Percentiles rank a stretch among this genome's conserved stretches.
Evolutionary conservation across 2,113 vertebrate genomes (phyloP).

Genomic region (Apus apus): DNA sequence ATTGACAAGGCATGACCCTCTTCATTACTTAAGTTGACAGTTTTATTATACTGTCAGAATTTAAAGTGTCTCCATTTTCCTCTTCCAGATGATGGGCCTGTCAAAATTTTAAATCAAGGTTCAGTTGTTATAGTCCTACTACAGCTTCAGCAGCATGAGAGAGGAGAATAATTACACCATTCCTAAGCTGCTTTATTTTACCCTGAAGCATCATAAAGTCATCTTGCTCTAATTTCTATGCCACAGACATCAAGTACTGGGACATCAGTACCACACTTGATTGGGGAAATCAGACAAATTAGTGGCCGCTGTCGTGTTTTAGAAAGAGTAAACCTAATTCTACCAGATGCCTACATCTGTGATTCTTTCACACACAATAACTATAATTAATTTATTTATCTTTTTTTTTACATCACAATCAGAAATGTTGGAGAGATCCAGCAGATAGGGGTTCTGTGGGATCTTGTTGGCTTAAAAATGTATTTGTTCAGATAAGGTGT

Average conservation of each 20-base stretch:
- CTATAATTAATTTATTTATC: background rate
- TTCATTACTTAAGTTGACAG: background rate
- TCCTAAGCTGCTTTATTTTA: background rate
- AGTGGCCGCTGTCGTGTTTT: background rate
- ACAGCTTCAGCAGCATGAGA: background rate
- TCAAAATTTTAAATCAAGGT: background rate
- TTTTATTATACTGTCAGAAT: slow-evolving; percentile 2
- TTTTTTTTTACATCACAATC: background rate
- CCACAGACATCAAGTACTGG: background rate
- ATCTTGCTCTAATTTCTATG: background rate
- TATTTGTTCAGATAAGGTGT: background rate
- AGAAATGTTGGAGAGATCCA: background rate
- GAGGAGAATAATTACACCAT: background rate
- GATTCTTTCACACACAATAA: background rate
- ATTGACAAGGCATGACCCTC: background rate
- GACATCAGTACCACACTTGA: background rate
- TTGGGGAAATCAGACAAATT: background rate
- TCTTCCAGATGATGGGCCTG: background rate
- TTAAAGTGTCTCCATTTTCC: background rate
- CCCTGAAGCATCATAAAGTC: background rate
- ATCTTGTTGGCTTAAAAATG: background rate
- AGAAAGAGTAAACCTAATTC: background rate
- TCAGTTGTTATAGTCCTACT: background rate
- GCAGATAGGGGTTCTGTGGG: background rate
- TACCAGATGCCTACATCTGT: background rate